Percentiles rank a stretch among this genome's conserved stretches.
phyloP scores from a whole-genome alignment of 2,888 invertebrate genomes.

The Hypena proboscidalis region DNA sequence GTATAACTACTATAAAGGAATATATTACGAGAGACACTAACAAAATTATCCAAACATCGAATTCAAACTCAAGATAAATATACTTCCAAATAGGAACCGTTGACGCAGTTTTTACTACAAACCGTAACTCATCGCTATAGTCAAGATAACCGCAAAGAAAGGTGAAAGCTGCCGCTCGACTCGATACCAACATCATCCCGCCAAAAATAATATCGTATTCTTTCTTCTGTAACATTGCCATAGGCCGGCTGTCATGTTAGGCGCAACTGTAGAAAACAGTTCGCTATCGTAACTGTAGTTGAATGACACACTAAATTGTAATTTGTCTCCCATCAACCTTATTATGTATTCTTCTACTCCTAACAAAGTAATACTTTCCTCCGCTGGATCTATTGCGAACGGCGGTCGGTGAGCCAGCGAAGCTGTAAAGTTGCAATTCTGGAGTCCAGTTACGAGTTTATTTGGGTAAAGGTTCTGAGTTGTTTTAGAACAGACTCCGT shows the following conservation, averaged over 20 bases:
- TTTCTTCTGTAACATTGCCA: conserved; percentile 29
- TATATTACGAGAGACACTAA: conserved; percentile 35
- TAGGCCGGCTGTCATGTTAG: conserved; percentile 14
- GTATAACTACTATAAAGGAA: conserved; percentile 30
- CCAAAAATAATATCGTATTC: conserved; percentile 32
- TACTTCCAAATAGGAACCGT: conserved; percentile 40
- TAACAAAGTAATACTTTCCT: conserved; percentile 13
- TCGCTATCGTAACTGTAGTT: conserved; percentile 20
- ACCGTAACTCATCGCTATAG: conserved; percentile 42
- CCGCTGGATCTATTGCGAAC: conserved; percentile 39
- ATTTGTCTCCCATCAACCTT: conserved; percentile 23
- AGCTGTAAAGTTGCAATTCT: conserved; percentile 54
- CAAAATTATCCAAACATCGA: conserved; percentile 45
- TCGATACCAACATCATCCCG: conserved; percentile 20
- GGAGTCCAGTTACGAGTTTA: conserved; percentile 48
- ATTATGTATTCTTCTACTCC: conserved; percentile 37
- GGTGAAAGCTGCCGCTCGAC: conserved; percentile 34
- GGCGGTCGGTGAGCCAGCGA: conserved; percentile 46
- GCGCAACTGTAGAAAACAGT: conserved; percentile 17
- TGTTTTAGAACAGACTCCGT: conserved; percentile 49
- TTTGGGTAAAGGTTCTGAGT: conserved; percentile 39
- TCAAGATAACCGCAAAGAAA: conserved; percentile 31
- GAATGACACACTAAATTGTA: conserved; percentile 27
- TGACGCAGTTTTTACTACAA: conserved; percentile 45
- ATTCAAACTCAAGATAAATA: conserved; percentile 46